Evolutionary conservation across 2,797 vertebrate species (phyloP), one percentile per base, ranked within the genome.

Genomic region (Babyrousa celebensis): DNA sequence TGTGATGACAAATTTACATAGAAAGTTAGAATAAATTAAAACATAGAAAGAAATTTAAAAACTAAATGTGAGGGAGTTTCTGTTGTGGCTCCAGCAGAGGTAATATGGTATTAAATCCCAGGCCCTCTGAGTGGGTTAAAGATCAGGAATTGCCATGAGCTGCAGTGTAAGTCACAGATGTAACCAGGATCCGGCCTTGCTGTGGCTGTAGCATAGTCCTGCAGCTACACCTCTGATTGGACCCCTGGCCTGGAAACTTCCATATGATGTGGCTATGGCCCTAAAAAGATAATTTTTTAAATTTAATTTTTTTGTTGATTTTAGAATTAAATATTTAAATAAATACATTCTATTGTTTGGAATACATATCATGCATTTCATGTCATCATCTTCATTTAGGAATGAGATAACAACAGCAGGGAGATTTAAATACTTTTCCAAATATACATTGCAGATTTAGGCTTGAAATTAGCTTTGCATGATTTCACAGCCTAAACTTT

Each of bases 11-110:
- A 83, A 6, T 43, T 93, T 40, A 71, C 18, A 68, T 17, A 87
- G 5, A 63, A 85, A 58, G 9, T 82, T 89, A 95, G 68, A 92
- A 92, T 58, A 91, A 32, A 36, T 77, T 56, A 16, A 25, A 87
- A 52, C 29, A 62, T 58, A 80, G 17, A 58, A 12, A 86, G 54
- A 65, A 25, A n/a, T 77, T 1, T 71, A 20, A 77, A 78, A 86
- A 67, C 21, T 29, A 74, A 67, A 68, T 91, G 84, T 68, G 52
- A 72, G 36, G 36, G 36, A 36, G n/a, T n/a, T n/a, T n/a, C n/a
- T n/a, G n/a, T n/a, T n/a, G n/a, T n/a, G n/a, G n/a, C n/a, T n/a
- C n/a, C n/a, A n/a, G 36, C 36, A 36, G 36, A 36, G 36, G 36
- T 36, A 36, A 36, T 36, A 36, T 36, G 36, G 36, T 36, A 36